Evolutionary conservation across 2,888 invertebrate genomes (phyloP).

Genomic region (Coronaproctus castanopsis): DNA sequence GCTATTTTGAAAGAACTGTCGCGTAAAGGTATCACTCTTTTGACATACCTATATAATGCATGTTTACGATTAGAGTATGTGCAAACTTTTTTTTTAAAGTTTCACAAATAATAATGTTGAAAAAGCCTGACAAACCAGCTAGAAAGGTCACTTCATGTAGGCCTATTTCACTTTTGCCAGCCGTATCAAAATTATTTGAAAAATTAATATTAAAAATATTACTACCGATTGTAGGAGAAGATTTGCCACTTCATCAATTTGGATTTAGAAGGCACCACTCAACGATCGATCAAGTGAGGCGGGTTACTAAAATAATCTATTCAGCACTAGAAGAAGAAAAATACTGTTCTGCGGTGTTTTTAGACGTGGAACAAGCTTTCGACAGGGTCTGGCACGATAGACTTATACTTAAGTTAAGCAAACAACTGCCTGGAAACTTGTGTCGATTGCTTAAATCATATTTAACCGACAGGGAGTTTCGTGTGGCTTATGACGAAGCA

Average conservation of each 20-base stretch:
- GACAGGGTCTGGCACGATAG: no score
- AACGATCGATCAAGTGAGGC: no score
- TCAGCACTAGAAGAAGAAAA: no score
- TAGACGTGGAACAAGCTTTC: no score
- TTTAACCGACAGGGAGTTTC: no score
- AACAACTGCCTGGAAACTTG: no score
- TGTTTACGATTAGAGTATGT: not conserved
- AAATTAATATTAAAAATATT: not conserved
- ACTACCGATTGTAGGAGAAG: not conserved
- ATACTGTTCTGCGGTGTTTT: no score
- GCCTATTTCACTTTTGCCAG: not conserved
- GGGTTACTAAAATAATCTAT: no score
- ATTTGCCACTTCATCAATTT: not conserved
- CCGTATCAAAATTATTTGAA: not conserved
- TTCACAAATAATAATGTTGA: not conserved
- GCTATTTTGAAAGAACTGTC: not conserved
- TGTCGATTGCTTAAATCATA: no score
- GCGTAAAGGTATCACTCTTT: not conserved
- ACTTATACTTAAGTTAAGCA: no score
- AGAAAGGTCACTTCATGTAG: not conserved
- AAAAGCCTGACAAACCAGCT: not conserved
- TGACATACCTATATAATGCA: not conserved
- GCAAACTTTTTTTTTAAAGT: not conserved
- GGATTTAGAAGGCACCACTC: not conserved
- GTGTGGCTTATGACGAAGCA: no score